Evolutionary conservation across 2,797 vertebrate genomes (phyloP).

Genomic region (Amblyraja radiata): DNA sequence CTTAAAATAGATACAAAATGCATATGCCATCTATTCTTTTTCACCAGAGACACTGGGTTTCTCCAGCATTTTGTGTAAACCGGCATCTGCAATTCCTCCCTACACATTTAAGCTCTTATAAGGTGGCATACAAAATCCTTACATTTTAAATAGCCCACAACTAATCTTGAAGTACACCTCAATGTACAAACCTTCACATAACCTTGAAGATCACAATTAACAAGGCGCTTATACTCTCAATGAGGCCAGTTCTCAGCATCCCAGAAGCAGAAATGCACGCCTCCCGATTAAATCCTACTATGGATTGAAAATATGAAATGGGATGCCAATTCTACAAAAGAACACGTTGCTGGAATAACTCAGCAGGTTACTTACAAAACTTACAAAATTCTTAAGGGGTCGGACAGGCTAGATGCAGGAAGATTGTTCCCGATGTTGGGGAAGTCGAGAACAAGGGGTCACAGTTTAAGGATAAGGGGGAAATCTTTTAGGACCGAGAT

Average conservation of each 20-base stretch:
- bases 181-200: background rate
- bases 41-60: too few species aligned
- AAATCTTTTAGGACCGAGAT: too few species aligned
- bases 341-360: background rate
- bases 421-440: too few species aligned
- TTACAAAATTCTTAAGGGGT: too few species aligned
- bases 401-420: too few species aligned
- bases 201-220: background rate
- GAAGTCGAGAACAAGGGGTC: too few species aligned
- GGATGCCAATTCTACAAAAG: background rate
- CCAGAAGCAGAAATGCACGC: background rate
- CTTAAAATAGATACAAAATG: background rate
- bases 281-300: background rate
- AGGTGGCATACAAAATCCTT: background rate
- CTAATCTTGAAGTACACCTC: background rate
- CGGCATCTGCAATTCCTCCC: too few species aligned
- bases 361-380: too few species aligned
- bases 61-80: too few species aligned
- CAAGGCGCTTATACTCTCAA: background rate
- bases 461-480: too few species aligned
- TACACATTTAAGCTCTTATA: too few species aligned
- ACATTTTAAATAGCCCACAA: background rate
- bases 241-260: background rate
- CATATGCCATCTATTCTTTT: too few species aligned
- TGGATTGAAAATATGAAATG: background rate